A percentile compares a stretch with the other conserved stretches of the same genome.
These are phyloP conservation scores for Motacilla tschutschensis DNA, from an alignment of 2,113 vertebrate species.

Conservation along the genomic window DNA sequence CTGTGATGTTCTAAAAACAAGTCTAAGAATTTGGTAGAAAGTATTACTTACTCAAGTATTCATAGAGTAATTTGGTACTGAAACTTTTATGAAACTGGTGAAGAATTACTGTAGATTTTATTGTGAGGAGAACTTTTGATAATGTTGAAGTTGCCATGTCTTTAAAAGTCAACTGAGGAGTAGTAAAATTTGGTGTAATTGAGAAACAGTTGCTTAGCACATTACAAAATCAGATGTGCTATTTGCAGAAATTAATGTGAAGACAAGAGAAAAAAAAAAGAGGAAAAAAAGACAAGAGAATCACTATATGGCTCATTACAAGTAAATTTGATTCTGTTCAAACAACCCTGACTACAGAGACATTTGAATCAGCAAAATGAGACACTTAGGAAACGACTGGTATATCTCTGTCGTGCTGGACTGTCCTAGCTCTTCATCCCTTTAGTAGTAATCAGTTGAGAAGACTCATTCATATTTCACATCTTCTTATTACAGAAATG, in stretches of 20 bases:
- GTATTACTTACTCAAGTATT: background rate
- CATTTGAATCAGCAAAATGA: conserved; percentile 51
- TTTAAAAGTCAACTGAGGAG: conserved; percentile 28
- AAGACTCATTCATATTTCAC: conserved; percentile 20
- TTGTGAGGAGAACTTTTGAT: background rate
- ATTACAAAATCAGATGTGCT: conserved; percentile 42
- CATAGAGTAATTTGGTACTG: background rate
- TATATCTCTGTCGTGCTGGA: conserved; percentile 12
- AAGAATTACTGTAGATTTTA: conserved; percentile 6
- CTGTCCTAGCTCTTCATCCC: background rate
- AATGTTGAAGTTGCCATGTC: background rate
- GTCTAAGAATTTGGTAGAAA: background rate
- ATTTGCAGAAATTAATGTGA: conserved; percentile 46
- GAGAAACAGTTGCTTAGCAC: conserved; percentile 38
- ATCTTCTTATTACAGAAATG: background rate
- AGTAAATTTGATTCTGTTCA: conserved; percentile 56
- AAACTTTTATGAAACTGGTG: background rate
- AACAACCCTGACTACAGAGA: conserved; percentile 40
- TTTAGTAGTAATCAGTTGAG: background rate
- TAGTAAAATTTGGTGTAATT: conserved; percentile 38
- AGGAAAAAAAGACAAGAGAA: background rate
- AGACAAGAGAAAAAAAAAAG: background rate
- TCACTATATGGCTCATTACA: conserved; percentile 50
- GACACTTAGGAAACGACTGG: background rate
- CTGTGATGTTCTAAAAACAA: background rate